Conservation (phyloP, 2,797 vertebrate genomes). For the Trachurus trachurus region DNA sequence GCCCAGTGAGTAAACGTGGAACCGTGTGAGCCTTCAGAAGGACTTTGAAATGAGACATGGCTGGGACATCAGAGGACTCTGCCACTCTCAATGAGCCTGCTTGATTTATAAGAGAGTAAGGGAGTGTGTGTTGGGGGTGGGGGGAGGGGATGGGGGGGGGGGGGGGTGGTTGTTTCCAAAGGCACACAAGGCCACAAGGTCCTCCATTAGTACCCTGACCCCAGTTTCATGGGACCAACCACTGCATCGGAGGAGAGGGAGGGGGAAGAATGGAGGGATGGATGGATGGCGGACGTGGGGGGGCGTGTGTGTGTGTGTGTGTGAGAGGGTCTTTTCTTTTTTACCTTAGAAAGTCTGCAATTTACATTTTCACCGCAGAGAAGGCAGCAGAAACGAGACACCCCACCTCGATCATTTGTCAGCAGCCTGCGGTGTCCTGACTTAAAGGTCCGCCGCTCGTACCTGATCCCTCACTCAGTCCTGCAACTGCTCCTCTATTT, state of each 20-base stretch:
- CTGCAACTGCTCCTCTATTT: conserved; percentile 61
- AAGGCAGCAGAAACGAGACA: conserved; percentile 74
- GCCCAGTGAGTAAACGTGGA: conserved; percentile 77
- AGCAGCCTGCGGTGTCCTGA: conserved; percentile 64
- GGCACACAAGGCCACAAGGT: conserved; percentile 85
- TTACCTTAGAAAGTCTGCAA: conserved; percentile 78
- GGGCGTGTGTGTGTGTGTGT: conserved; percentile 4
- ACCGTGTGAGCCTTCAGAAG: conserved; percentile 78
- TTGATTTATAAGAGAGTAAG: conserved; percentile 87
- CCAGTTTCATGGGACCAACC: conserved; percentile 81
- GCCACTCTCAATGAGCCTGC: conserved; percentile 77
- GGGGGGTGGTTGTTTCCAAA: conserved; percentile 80
- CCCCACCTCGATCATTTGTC: conserved; percentile 69
- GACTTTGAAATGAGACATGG: conserved; percentile 86
- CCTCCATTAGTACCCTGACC: conserved; percentile 89
- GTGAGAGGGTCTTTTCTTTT: conserved; percentile 51
- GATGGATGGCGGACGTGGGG: conserved; percentile 69
- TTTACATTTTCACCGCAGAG: conserved; percentile 77
- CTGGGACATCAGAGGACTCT: conserved; percentile 83
- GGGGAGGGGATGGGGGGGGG: conserved; percentile 44
- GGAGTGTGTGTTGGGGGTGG: conserved; percentile 33
- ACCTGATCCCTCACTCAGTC: conserved; percentile 51
- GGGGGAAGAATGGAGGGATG: conserved; percentile 65
- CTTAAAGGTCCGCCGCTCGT: conserved; percentile 52
- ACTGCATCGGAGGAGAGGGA: conserved; percentile 67